phyloP scores from a whole-genome alignment of 2,113 vertebrate species.

The Progne subis region DNA sequence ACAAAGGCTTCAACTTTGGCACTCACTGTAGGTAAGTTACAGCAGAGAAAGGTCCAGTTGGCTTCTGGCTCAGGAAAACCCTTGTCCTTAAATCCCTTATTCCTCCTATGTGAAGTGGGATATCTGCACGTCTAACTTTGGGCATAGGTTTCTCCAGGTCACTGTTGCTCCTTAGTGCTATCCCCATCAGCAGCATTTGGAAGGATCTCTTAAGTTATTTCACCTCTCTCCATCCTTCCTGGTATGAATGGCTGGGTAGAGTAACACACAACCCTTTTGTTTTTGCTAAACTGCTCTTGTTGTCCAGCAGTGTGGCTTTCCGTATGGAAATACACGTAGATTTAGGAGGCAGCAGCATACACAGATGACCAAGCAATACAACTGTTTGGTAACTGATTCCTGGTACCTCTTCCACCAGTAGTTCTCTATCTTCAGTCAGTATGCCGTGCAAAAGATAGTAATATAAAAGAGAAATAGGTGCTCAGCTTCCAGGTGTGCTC shows the following conservation, averaged over 20 bases:
- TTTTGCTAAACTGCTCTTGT: background rate
- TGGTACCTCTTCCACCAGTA: background rate
- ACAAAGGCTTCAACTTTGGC: background rate
- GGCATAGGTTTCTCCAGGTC: background rate
- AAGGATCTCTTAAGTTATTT: background rate
- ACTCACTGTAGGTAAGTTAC: background rate
- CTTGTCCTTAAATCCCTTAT: background rate
- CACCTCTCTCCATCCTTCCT: background rate
- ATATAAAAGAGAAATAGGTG: background rate
- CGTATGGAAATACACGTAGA: accelerated
- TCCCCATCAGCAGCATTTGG: background rate
- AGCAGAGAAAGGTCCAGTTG: background rate
- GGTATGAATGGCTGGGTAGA: background rate
- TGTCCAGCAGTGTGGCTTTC: background rate
- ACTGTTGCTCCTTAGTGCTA: background rate
- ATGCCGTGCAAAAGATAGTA: background rate
- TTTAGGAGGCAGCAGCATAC: background rate
- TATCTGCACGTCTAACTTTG: background rate
- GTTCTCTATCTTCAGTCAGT: background rate
- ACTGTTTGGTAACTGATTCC: background rate
- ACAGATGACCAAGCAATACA: background rate
- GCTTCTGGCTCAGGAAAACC: background rate
- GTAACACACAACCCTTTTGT: background rate
- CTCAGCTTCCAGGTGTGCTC: background rate
- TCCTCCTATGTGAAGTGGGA: background rate